Base-by-base conservation (phyloP, 2,888 invertebrate species). In the Formica aserva region DNA sequence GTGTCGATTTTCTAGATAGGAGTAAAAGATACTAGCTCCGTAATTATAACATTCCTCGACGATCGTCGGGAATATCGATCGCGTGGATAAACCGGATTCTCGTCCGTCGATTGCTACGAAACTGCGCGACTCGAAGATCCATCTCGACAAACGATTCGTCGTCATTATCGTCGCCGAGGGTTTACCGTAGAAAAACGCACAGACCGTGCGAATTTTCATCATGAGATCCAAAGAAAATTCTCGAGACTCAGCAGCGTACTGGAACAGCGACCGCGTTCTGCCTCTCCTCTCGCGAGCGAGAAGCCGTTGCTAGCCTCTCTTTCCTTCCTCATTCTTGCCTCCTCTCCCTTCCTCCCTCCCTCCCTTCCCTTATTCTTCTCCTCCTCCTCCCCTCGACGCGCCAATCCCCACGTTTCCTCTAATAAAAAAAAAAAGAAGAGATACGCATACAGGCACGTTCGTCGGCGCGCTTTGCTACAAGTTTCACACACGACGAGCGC, bases 271-370 rank as follows among this genome's bases (percentile, higher is more conserved):
- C 85, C 86, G 76, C 69, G 85, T 74, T 88, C 86, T 83, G 90
- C 83, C 78, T 78, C 60, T 84, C 88, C 78, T 78, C 63, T 84
- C 88, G 89, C 86, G 88, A 82, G 88, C 87, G 86, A 90, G 90
- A 92, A 92, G 90, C 85, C 45, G 52, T 81, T 57, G 75, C 57
- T 38, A 75, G 85, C 85, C 83, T 80, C 60, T 83, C 75, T 66
- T 78, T 60, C 87, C 87, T 87, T 86, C 85, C 67, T 87, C 83
- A 72, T 69, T 66, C 86, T 55, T 74, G 45, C 22, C 74, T 18
- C 74, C 77, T 80, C 26, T 75, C 69, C 55, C 22, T 32, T 32
- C 32, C 57, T 26, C 65, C 35, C 26, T 22, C 26, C 84, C 41
- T 57, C 86, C 85, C 85, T 60, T 87, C 82, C 67, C 32, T 35